Percentiles rank a stretch among this genome's conserved stretches.
Conservation (phyloP, 2,797 vertebrate genomes). For the Anguilla anguilla region DNA sequence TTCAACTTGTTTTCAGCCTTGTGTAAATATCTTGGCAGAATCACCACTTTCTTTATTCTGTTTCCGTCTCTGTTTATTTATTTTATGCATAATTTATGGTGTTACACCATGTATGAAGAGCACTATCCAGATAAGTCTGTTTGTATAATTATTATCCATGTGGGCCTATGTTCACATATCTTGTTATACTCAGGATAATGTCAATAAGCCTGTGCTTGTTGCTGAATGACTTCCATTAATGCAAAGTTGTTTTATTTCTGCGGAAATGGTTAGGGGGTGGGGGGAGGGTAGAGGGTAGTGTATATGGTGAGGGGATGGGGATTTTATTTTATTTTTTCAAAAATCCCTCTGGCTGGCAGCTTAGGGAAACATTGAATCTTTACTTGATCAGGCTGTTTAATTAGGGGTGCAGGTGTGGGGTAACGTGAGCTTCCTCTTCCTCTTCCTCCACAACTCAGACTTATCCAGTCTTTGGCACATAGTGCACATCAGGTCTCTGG, state of each 20-base stretch:
- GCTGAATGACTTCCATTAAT: not conserved
- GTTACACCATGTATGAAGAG: not conserved
- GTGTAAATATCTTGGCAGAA: too few species aligned
- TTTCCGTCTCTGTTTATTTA: not conserved
- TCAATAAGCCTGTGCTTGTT: not conserved
- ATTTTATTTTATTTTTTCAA: not conserved
- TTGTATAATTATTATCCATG: not conserved
- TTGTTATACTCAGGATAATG: not conserved
- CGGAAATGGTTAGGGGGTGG: not conserved
- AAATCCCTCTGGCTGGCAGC: not conserved
- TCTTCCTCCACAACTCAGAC: not conserved
- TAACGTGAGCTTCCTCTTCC: not conserved
- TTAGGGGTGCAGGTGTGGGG: not conserved
- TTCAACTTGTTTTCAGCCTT: too few species aligned
- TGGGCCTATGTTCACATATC: not conserved
- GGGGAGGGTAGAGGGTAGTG: not conserved
- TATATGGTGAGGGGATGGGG: too few species aligned
- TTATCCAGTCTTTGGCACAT: not conserved
- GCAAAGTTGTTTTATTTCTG: not conserved
- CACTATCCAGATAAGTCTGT: not conserved
- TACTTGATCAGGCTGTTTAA: slow-evolving; percentile 17
- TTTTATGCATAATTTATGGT: not conserved
- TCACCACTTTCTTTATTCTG: too few species aligned
- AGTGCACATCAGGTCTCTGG: not conserved
- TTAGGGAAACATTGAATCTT: slow-evolving; percentile 1